Evolutionary conservation across 1,140 invertebrate species (phyloP).

Genomic region (Steinernema khuongi): DNA sequence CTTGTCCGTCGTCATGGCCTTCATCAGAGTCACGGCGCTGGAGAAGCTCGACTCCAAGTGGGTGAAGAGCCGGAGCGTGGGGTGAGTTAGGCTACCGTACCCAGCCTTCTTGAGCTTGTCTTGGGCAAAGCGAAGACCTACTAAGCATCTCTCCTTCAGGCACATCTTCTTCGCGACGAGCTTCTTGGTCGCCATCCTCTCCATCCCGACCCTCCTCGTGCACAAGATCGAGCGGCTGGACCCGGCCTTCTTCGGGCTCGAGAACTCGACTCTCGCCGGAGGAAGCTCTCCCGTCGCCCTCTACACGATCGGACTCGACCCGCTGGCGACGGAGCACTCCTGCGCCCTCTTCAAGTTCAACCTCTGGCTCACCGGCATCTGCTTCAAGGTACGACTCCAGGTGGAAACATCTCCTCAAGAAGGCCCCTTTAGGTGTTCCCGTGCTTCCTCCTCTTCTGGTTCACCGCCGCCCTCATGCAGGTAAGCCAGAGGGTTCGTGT

Average conservation of each 20-base stretch:
- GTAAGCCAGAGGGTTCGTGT: no score
- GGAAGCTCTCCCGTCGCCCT: conserved; percentile 17
- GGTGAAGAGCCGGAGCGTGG: conserved; percentile 29
- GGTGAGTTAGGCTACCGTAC: no score
- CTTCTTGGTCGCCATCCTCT: conserved; percentile 27
- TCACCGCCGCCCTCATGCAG: conserved; percentile 36
- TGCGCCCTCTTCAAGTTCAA: conserved; percentile 32
- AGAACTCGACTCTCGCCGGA: background rate
- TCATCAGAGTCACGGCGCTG: conserved; percentile 32
- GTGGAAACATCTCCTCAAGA: background rate
- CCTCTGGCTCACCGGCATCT: conserved; percentile 37
- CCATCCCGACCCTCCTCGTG: conserved; percentile 33
- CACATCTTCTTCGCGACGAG: conserved; percentile 32
- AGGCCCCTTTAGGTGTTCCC: conserved; percentile 26
- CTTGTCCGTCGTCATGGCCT: conserved; percentile 39
- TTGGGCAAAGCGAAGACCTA: background rate
- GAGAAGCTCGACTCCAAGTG: conserved; percentile 35
- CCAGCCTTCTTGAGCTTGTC: no score
- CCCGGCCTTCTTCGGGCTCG: background rate
- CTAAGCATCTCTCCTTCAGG: conserved; percentile 15
- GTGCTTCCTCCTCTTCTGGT: conserved; percentile 32
- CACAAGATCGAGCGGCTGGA: conserved; percentile 29
- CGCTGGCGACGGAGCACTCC: conserved; percentile 20
- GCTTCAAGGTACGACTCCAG: conserved; percentile 37
- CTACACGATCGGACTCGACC: conserved; percentile 34